Evolutionary conservation across 2,797 vertebrate genomes (phyloP).

Genomic region (Acanthurus tractus): DNA sequence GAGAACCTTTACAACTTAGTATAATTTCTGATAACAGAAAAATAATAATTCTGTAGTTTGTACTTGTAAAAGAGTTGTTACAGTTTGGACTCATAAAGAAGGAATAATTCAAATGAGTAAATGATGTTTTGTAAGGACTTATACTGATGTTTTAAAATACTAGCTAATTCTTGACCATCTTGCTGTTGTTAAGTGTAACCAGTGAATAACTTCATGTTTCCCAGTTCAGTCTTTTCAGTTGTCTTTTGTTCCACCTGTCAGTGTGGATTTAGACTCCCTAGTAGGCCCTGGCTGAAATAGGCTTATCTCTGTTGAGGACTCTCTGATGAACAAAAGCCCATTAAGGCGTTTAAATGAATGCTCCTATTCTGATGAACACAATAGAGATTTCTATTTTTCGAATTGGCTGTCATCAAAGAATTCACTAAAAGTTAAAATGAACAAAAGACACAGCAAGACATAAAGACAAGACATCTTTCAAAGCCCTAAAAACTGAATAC

Average conservation of each 20-base stretch:
- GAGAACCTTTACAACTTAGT: neutral
- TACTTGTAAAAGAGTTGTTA: neutral
- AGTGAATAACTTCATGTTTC: slow-evolving; percentile 74
- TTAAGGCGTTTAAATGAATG: slow-evolving; percentile 82
- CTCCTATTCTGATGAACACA: slow-evolving; percentile 66
- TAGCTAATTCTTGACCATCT: slow-evolving; percentile 19
- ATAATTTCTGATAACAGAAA: neutral
- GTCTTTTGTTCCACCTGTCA: slow-evolving; percentile 88
- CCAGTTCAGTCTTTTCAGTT: slow-evolving; percentile 64
- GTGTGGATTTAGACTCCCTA: slow-evolving; percentile 83
- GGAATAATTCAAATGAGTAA: neutral
- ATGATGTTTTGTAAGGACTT: neutral
- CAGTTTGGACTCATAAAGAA: neutral
- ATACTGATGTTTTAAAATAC: neutral
- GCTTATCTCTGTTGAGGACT: slow-evolving; percentile 85
- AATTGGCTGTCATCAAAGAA: slow-evolving; percentile 46
- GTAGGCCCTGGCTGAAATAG: slow-evolving; percentile 83
- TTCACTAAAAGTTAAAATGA: slow-evolving; percentile 23
- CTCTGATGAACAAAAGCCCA: slow-evolving; percentile 84
- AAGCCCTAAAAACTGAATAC: slow-evolving; percentile 25
- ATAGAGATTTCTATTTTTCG: slow-evolving; percentile 52
- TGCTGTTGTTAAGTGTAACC: slow-evolving; percentile 55
- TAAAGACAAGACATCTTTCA: slow-evolving; percentile 22
- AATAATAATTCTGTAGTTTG: neutral
- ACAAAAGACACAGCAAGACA: slow-evolving; percentile 41